Conservation (phyloP, 2,888 invertebrate genomes). For the Pteria penguin region DNA sequence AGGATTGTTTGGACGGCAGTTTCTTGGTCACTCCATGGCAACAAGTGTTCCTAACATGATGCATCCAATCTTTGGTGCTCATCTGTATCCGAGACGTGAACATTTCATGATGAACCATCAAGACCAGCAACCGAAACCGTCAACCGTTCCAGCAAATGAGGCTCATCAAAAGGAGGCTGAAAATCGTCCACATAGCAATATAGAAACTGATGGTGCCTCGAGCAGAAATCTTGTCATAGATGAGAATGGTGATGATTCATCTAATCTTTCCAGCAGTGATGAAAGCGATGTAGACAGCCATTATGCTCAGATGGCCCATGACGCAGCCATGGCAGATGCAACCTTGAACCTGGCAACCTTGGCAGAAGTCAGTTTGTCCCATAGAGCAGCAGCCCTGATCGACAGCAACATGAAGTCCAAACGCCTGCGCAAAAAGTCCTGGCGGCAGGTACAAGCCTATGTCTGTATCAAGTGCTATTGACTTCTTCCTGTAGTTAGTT, state of each 20-base stretch:
- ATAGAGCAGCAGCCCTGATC: constrained; percentile 52
- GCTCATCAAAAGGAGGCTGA: neutral
- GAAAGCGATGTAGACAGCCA: constrained; percentile 15
- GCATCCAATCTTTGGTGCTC: constrained; percentile 46
- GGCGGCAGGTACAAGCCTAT: constrained; percentile 75
- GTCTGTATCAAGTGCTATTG: constrained; percentile 59
- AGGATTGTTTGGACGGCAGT: constrained; percentile 62
- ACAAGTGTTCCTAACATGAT: constrained; percentile 42
- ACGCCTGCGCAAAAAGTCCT: constrained; percentile 78
- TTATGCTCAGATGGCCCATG: constrained; percentile 8
- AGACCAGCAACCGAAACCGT: constrained; percentile 20
- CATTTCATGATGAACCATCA: constrained; percentile 15
- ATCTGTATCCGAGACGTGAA: constrained; percentile 43
- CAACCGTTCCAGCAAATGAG: constrained; percentile 31
- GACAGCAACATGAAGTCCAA: constrained; percentile 60
- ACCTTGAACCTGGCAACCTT: constrained; percentile 68
- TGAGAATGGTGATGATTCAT: constrained; percentile 33
- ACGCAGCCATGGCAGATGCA: constrained; percentile 46
- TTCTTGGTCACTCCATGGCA: constrained; percentile 42
- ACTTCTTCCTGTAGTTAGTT: constrained; percentile 31
- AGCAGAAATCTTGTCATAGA: constrained; percentile 37
- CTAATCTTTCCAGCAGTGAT: constrained; percentile 24
- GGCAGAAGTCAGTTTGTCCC: constrained; percentile 61
- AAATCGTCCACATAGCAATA: neutral
- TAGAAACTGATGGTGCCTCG: constrained; percentile 6